phyloP scores from a whole-genome alignment of 2,888 invertebrate species.

The Ornithoptera priamus region DNA sequence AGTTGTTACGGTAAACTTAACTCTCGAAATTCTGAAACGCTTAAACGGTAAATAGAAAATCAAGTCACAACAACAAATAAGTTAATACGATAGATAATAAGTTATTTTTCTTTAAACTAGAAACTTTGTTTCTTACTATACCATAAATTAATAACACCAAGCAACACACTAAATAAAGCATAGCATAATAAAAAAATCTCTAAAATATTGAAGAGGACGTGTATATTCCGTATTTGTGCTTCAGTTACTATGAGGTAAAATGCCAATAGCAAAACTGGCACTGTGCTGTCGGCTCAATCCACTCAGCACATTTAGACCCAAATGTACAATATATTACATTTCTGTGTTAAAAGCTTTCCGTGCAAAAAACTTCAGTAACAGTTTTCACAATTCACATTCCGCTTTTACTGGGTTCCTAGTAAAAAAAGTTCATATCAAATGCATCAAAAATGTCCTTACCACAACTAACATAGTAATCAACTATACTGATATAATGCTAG shows the following conservation, averaged over 20 bases:
- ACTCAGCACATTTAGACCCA: conserved; percentile 79
- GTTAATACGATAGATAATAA: conserved; percentile 62
- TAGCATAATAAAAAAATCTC: conserved; percentile 69
- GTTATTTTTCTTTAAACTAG: conserved; percentile 69
- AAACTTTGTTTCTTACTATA: conserved; percentile 75
- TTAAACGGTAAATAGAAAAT: conserved; percentile 56
- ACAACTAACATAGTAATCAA: conserved; percentile 76
- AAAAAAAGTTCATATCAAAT: conserved; percentile 81
- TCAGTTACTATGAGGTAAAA: conserved; percentile 44
- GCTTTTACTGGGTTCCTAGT: conserved; percentile 74
- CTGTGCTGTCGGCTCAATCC: conserved; percentile 74
- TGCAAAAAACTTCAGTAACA: conserved; percentile 73
- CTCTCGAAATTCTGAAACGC: conserved; percentile 46
- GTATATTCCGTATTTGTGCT: conserved; percentile 53
- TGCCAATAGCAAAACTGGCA: conserved; percentile 80
- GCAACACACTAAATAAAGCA: conserved; percentile 77
- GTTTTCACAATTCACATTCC: conserved; percentile 73
- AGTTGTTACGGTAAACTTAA: conserved; percentile 52
- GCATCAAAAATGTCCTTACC: conserved; percentile 80
- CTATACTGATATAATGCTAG: conserved; percentile 70
- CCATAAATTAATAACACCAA: conserved; percentile 76
- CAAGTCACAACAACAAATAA: conserved; percentile 77
- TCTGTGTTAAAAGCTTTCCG: conserved; percentile 73
- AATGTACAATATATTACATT: conserved; percentile 80
- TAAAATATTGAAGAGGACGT: conserved; percentile 70